A percentile compares a stretch with the other conserved stretches of the same genome.
Evolutionary conservation across 2,888 invertebrate genomes (phyloP).

Genomic region (Napeogenes inachia): DNA sequence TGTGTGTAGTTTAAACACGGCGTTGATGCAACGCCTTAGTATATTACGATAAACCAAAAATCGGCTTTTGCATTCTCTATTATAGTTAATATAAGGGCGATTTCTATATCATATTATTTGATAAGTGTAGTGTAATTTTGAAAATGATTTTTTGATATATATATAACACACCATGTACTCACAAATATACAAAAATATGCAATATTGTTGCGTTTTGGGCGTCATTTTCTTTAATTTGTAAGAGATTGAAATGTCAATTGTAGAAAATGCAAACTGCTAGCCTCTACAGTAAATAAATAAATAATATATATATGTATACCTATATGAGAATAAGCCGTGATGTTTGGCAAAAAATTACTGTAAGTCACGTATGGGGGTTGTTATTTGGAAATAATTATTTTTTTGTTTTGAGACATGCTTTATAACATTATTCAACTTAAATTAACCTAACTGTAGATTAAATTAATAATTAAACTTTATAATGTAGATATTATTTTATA

Average conservation of each 20-base stretch:
- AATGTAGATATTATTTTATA: no score
- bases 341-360: slow-evolving; percentile 68
- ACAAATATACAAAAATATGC: background rate
- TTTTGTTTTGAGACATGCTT: background rate
- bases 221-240: background rate
- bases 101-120: slow-evolving; percentile 67
- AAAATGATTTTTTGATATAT: slow-evolving; percentile 32
- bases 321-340: slow-evolving; percentile 40
- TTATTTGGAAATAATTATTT: no score
- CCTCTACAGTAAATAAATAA: no score
- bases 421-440: no score
- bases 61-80: slow-evolving; percentile 68
- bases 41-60: slow-evolving; percentile 61
- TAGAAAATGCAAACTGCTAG: background rate
- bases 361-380: slow-evolving; percentile 47
- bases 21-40: slow-evolving; percentile 49
- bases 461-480: no score
- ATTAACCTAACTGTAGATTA: no score
- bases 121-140: slow-evolving; percentile 59
- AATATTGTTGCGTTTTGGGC: background rate
- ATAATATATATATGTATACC: no score
- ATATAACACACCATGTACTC: background rate
- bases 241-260: background rate
- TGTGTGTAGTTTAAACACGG: slow-evolving; percentile 44
- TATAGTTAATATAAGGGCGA: slow-evolving; percentile 56